Conservation (phyloP, 2,113 vertebrate genomes). For the Ifrita kowaldi region DNA sequence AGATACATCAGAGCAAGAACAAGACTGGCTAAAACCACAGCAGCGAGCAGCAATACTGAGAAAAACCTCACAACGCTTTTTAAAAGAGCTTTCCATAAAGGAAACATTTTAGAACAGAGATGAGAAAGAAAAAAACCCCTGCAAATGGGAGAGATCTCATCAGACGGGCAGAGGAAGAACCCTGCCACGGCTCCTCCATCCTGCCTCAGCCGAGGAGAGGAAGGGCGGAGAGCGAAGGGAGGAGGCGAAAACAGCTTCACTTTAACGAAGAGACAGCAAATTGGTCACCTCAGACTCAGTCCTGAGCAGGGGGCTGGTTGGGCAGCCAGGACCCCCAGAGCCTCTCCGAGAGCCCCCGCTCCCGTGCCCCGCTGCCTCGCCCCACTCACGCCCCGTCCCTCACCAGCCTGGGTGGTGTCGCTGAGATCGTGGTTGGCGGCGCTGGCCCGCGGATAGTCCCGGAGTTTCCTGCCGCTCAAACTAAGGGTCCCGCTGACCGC, state of each 20-base stretch:
- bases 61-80: background rate
- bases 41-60: background rate
- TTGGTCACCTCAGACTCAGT: background rate
- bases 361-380: background rate
- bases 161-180: background rate
- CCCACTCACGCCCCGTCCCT: constrained; percentile 33
- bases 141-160: background rate
- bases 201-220: background rate
- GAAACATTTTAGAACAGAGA: background rate
- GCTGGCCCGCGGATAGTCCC: constrained; percentile 93
- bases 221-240: constrained; percentile 9
- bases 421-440: constrained; percentile 92
- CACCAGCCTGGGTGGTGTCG: constrained; percentile 92
- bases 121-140: background rate
- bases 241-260: background rate
- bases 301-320: too few species aligned
- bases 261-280: background rate
- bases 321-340: background rate
- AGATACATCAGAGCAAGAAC: background rate
- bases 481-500: constrained; percentile 87
- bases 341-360: too few species aligned
- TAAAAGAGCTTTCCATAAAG: background rate
- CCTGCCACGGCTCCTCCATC: background rate
- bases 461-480: constrained; percentile 96
- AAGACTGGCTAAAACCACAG: background rate